These are phyloP conservation scores for Ictidomys tridecemlineatus DNA, from an alignment of 2,113 vertebrate genomes.

Conservation along the genomic window DNA sequence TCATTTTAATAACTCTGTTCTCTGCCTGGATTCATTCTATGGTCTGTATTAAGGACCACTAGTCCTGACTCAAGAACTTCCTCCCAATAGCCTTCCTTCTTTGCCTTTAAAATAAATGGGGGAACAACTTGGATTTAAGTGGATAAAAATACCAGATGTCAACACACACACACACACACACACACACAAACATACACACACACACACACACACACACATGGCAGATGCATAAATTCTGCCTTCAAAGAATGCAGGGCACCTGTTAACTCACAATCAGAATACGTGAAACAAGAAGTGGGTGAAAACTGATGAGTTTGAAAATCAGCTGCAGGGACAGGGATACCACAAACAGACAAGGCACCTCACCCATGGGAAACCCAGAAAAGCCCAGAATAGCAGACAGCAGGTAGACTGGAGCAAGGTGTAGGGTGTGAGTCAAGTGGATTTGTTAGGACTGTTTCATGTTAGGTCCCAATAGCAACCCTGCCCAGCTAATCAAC, in stretches of 20 bases:
- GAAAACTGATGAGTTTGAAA: neutral
- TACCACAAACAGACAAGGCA: neutral
- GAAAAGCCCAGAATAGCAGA: neutral
- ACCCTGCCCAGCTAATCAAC: neutral
- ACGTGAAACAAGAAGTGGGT: neutral
- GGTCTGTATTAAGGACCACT: neutral
- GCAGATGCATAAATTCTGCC: neutral
- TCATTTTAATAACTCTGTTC: neutral
- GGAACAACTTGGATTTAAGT: neutral
- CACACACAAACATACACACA: neutral
- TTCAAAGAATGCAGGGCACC: neutral
- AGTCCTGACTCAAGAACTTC: neutral
- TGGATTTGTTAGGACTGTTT: neutral
- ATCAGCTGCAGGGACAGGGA: neutral
- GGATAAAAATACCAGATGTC: neutral
- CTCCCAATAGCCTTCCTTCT: neutral
- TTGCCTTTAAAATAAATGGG: neutral
- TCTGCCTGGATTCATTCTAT: neutral
- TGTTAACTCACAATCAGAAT: neutral
- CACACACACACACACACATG: neutral
- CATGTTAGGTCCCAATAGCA: neutral
- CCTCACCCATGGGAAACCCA: neutral
- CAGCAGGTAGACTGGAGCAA: neutral
- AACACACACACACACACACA: neutral
- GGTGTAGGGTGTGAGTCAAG: neutral